Evolutionary conservation across 2,888 invertebrate species (phyloP).

Genomic region (Drosophila histrio): DNA sequence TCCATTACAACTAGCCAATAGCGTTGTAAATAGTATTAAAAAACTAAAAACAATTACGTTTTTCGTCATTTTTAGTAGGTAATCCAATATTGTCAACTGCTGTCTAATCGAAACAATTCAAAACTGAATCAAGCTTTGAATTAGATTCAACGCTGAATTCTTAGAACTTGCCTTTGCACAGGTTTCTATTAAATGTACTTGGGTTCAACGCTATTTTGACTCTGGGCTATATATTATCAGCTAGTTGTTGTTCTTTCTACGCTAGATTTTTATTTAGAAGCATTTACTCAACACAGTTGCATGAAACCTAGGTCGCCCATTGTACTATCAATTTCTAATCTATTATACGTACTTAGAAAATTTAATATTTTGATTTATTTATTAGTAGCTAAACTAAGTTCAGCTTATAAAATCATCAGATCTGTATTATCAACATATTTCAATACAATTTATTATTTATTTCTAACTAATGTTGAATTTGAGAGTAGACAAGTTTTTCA

Average conservation of each 20-base stretch:
- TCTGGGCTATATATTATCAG: slow-evolving; percentile 29
- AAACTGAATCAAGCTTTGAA: slow-evolving; percentile 28
- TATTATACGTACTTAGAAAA: background rate
- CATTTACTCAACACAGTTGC: slow-evolving; percentile 13
- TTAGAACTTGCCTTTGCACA: slow-evolving; percentile 1
- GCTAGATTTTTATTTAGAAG: slow-evolving; percentile 22
- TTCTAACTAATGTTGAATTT: no score
- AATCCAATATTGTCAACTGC: background rate
- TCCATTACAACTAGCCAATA: background rate
- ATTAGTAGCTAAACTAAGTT: background rate
- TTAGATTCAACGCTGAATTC: slow-evolving; percentile 3
- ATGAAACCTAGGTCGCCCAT: slow-evolving; percentile 17
- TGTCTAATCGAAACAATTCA: slow-evolving; percentile 10
- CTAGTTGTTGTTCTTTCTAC: background rate
- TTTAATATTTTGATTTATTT: background rate
- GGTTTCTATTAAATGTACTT: slow-evolving; percentile 1
- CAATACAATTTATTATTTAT: background rate
- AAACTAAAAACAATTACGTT: background rate
- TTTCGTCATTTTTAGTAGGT: slow-evolving; percentile 14
- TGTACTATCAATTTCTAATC: background rate
- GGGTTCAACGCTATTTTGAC: slow-evolving; percentile 20
- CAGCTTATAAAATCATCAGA: background rate
- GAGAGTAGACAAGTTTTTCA: no score
- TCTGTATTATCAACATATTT: background rate
- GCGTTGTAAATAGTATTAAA: slow-evolving; percentile 14